These are phyloP conservation scores for Chrysocyon brachyurus DNA, from an alignment of 2,797 vertebrate species.

Conservation along the genomic window DNA sequence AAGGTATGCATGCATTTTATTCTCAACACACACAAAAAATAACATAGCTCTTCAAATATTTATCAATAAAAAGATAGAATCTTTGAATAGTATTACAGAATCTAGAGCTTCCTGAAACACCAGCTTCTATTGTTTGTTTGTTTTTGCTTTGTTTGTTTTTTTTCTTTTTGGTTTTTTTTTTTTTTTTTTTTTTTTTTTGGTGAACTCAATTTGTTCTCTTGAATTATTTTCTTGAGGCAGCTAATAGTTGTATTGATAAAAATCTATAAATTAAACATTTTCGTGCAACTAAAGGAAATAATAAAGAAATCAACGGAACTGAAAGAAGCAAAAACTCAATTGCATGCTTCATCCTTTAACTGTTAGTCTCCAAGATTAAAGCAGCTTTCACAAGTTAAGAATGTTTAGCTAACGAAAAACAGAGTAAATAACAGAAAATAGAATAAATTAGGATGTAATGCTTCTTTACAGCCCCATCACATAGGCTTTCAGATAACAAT, in stretches of 20 bases:
- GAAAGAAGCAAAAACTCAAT: conserved; percentile 44
- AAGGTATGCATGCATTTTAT: background rate
- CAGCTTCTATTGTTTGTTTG: background rate
- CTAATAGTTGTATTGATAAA: conserved; percentile 56
- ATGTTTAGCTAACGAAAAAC: conserved; percentile 41
- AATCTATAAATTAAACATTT: conserved; percentile 48
- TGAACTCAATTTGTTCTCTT: conserved; percentile 56
- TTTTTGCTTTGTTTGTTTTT: background rate
- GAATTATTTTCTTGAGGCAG: conserved; percentile 65
- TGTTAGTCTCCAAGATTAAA: conserved; percentile 52
- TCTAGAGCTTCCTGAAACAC: background rate
- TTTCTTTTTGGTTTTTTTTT: background rate
- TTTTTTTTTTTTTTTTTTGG: background rate
- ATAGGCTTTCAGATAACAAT: conserved; percentile 70
- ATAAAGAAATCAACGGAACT: conserved; percentile 71
- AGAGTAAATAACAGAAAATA: conserved; percentile 56
- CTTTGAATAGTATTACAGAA: background rate
- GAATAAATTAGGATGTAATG: conserved; percentile 69
- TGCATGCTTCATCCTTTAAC: conserved; percentile 41
- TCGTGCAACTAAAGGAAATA: conserved; percentile 62
- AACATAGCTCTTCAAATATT: background rate
- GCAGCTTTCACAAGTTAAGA: conserved; percentile 48
- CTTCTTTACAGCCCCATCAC: conserved; percentile 44
- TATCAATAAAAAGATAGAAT: background rate
- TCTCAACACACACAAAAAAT: background rate